Evolutionary conservation across 2,888 invertebrate genomes (phyloP).

Genomic region (Lasius platythorax): DNA sequence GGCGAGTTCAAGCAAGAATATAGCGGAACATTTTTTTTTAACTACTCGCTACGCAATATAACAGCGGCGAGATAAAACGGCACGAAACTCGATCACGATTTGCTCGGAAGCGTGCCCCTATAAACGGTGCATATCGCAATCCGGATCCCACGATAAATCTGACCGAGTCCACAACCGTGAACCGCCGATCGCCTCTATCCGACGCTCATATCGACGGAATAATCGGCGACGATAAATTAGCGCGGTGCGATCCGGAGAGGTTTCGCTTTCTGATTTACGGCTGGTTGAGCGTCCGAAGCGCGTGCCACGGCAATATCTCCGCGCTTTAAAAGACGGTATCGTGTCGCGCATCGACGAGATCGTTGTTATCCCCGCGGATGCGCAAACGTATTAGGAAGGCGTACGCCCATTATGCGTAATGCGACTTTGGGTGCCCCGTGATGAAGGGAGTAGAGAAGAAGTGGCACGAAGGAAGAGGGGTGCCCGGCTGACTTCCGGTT

Average conservation of each 20-base stretch:
- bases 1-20: neutral
- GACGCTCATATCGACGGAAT: constrained; percentile 40
- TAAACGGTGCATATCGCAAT: constrained; percentile 32
- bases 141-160: constrained; percentile 51
- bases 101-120: constrained; percentile 49
- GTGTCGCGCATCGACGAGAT: constrained; percentile 34
- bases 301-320: constrained; percentile 60
- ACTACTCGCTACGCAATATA: constrained; percentile 23
- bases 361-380: constrained; percentile 53
- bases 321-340: constrained; percentile 45
- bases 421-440: constrained; percentile 71
- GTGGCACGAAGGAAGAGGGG: constrained; percentile 75
- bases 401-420: constrained; percentile 77
- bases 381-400: constrained; percentile 66
- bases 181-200: constrained; percentile 25
- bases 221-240: constrained; percentile 56
- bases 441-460: constrained; percentile 71
- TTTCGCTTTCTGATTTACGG: constrained; percentile 59
- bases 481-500: constrained; percentile 83
- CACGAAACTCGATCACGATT: constrained; percentile 36
- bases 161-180: constrained; percentile 32
- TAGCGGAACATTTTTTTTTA: neutral
- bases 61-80: constrained; percentile 12
- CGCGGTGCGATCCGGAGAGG: constrained; percentile 27
- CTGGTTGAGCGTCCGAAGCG: constrained; percentile 49